Evolutionary conservation across 2,113 vertebrate genomes (phyloP).

Genomic region (Mystacornis crossleyi): DNA sequence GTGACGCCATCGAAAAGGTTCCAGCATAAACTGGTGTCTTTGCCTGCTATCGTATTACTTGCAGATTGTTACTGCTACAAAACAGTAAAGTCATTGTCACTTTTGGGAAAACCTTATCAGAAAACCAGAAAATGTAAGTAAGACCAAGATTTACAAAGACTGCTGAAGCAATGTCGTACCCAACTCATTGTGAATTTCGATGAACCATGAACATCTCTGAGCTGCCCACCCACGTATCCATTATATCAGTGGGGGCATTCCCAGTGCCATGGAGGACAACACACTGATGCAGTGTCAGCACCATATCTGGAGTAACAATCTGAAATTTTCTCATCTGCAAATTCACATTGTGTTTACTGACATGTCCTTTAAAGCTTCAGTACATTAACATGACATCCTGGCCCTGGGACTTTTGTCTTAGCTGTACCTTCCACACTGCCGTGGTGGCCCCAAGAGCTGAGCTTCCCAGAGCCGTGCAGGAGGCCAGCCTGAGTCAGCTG

Average conservation of each 20-base stretch:
- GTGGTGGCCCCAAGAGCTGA: fast-evolving
- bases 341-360: not conserved
- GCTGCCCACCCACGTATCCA: not conserved
- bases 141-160: not conserved
- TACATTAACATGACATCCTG: not conserved
- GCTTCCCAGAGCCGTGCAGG: not conserved
- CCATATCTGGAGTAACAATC: not conserved
- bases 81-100: not conserved
- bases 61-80: not conserved
- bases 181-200: not conserved
- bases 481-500: not conserved
- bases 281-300: not conserved
- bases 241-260: not conserved
- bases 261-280: not conserved
- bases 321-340: not conserved
- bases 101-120: not conserved
- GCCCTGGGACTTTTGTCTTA: not conserved
- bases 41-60: not conserved
- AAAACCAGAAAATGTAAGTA: not conserved
- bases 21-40: not conserved
- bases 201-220: not conserved
- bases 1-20: not conserved
- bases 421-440: not conserved
- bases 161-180: not conserved
- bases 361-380: not conserved